Conservation (phyloP, 2,888 invertebrate species). For the Leptura quadrifasciata region DNA sequence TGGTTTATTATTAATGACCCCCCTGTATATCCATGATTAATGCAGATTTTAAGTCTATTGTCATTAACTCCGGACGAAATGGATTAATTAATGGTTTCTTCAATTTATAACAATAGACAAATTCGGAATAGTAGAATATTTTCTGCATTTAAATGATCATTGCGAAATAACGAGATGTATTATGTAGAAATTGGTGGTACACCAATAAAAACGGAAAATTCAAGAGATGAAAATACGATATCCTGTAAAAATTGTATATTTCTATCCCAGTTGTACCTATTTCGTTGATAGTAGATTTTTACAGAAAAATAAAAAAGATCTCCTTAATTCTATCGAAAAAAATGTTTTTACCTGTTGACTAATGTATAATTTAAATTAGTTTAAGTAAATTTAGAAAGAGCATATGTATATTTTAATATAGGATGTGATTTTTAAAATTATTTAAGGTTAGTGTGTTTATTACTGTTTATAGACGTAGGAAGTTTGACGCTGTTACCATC, state of each 20-base stretch:
- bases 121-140: no score
- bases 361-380: slow-evolving; percentile 31
- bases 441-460: slow-evolving; percentile 25
- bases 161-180: no score
- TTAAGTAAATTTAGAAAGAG: slow-evolving; percentile 8
- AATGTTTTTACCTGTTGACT: slow-evolving; percentile 32
- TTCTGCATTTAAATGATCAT: no score
- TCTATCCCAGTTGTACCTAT: not conserved
- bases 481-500: slow-evolving; percentile 6
- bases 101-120: no score
- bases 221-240: not conserved
- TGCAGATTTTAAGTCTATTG: no score
- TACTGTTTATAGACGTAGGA: not conserved
- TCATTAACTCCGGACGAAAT: no score
- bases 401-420: slow-evolving; percentile 30
- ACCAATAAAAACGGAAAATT: no score
- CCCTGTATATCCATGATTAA: no score
- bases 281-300: slow-evolving; percentile 3
- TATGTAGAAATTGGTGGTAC: no score
- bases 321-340: slow-evolving; percentile 16
- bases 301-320: slow-evolving; percentile 21
- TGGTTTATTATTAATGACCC: no score
- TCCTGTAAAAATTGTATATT: not conserved
- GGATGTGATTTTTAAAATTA: slow-evolving; percentile 25
- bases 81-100: no score